phyloP scores from a whole-genome alignment of 2,888 invertebrate genomes.

The Stegophylla sp. region DNA sequence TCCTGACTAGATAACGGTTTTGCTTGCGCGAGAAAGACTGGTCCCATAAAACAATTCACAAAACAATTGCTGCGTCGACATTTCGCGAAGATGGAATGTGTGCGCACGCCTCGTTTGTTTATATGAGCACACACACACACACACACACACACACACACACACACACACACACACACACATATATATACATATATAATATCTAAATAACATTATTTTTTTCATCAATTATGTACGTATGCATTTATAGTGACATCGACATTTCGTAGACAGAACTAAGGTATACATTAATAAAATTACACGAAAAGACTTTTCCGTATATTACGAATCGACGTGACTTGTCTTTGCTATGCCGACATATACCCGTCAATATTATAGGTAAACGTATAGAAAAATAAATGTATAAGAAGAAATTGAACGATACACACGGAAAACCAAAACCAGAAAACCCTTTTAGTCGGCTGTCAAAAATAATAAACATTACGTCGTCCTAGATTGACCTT shows the following conservation, averaged over 20 bases:
- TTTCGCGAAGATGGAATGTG: constrained; percentile 47
- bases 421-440: constrained; percentile 46
- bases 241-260: constrained; percentile 20
- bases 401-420: constrained; percentile 8
- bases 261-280: not conserved
- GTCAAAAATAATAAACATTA: constrained; percentile 55
- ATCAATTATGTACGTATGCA: not conserved
- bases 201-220: not conserved
- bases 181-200: not conserved
- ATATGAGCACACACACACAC: not conserved
- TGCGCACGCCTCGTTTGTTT: not conserved
- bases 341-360: not conserved
- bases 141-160: not conserved
- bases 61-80: constrained; percentile 50
- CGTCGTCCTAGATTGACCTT: constrained; percentile 41
- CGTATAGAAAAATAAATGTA: constrained; percentile 19
- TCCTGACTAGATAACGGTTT: constrained; percentile 46
- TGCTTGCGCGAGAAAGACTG: constrained; percentile 26
- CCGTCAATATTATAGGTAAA: not conserved
- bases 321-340: constrained; percentile 23
- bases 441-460: constrained; percentile 58
- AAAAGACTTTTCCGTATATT: constrained; percentile 35
- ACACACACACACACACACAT: not conserved
- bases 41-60: constrained; percentile 47
- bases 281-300: constrained; percentile 42